Evolutionary conservation across 2,797 vertebrate genomes (phyloP).

Genomic region (Gadopsis bispinosus): DNA sequence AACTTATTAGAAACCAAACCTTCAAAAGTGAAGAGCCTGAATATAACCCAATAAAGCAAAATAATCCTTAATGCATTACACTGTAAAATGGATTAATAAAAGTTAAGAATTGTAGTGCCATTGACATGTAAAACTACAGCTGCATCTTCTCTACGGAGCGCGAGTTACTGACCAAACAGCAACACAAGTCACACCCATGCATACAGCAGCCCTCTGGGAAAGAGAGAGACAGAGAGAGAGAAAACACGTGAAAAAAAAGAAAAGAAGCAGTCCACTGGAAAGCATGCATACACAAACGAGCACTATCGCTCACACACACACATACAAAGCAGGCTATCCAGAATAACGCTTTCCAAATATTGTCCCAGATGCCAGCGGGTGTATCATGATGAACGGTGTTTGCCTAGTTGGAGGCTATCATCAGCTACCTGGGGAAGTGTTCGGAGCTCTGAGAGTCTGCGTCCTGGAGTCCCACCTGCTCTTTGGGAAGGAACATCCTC

Average conservation of each 20-base stretch:
- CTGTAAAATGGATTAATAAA: background rate
- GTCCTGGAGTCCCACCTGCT: conserved; percentile 68
- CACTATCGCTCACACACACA: background rate
- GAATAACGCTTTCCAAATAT: conserved; percentile 72
- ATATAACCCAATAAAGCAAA: background rate
- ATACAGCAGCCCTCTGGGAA: conserved; percentile 30
- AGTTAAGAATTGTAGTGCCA: background rate
- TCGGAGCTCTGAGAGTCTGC: conserved; percentile 48
- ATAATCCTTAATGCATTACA: background rate
- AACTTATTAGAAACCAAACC: background rate
- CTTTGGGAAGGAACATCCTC: conserved; percentile 66
- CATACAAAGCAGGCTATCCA: conserved; percentile 38
- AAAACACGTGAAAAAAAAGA: background rate
- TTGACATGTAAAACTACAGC: background rate
- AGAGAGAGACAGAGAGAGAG: too few species aligned
- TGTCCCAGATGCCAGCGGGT: conserved; percentile 67
- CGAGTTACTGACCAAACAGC: conserved; percentile 18
- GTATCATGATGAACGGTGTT: conserved; percentile 75
- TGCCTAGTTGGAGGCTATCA: conserved; percentile 68
- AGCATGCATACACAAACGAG: conserved; percentile 18
- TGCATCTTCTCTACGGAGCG: conserved; percentile 15
- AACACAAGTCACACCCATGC: conserved; percentile 22
- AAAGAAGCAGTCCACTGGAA: conserved; percentile 15
- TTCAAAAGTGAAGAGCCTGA: background rate
- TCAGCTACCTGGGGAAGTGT: conserved; percentile 69